Evolutionary conservation across 2,113 vertebrate genomes (phyloP).

Genomic region (Lota lota): DNA sequence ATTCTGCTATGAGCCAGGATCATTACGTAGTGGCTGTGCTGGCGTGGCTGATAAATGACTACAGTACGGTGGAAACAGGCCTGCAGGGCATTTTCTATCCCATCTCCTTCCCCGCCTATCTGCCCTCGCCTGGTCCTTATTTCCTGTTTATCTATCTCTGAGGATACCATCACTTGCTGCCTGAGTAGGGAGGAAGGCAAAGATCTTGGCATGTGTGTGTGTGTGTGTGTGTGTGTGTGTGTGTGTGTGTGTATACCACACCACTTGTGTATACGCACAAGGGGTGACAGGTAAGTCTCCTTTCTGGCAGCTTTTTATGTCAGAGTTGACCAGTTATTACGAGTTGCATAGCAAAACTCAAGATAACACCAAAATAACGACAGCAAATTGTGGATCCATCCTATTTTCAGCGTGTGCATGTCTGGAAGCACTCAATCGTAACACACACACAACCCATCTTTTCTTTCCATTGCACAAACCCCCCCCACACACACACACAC

Average conservation of each 20-base stretch:
- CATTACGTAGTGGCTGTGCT: constrained; percentile 43
- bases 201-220: neutral
- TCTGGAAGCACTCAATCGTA: no score
- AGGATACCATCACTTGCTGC: constrained; percentile 37
- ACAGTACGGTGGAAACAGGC: constrained; percentile 33
- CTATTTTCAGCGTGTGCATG: no score
- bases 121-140: constrained; percentile 44
- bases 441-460: no score
- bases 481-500: neutral
- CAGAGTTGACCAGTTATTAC: no score
- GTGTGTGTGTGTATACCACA: no score
- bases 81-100: constrained; percentile 28
- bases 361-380: no score
- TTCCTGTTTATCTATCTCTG: constrained; percentile 46
- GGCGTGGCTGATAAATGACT: constrained; percentile 51
- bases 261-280: no score
- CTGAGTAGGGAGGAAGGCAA: constrained; percentile 11
- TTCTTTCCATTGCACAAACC: no score
- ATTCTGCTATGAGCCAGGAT: constrained; percentile 27
- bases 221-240: constrained; percentile 1
- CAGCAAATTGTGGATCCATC: no score
- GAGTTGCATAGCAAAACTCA: no score
- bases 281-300: no score
- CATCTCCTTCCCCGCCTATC: constrained; percentile 39
- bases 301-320: no score